phyloP scores from a whole-genome alignment of 2,888 invertebrate genomes.

The Marronus borbonicus region DNA sequence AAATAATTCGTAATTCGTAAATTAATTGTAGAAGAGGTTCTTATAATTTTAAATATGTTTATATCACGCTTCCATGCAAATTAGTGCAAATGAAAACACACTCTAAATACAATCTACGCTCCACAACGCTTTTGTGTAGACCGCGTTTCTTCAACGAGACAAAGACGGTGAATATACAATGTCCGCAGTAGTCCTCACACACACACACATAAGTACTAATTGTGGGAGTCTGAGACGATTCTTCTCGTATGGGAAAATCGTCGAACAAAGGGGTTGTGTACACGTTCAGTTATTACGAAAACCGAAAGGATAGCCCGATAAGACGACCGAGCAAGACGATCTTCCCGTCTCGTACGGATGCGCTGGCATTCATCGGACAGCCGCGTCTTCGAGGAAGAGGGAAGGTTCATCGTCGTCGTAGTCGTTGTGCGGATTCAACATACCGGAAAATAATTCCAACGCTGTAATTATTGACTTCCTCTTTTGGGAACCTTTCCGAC shows the following conservation, averaged over 20 bases:
- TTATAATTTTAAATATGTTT: no score
- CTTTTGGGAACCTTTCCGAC: slow-evolving; percentile 39
- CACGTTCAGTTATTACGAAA: slow-evolving; percentile 36
- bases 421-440: slow-evolving; percentile 41
- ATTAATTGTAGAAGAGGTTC: no score
- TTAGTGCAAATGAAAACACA: background rate
- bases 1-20: no score
- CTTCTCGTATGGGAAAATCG: slow-evolving; percentile 38
- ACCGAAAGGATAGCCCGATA: slow-evolving; percentile 17
- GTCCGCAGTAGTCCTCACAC: background rate
- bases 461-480: slow-evolving; percentile 46
- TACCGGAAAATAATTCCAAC: slow-evolving; percentile 47
- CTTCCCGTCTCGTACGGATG: slow-evolving; percentile 8
- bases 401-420: slow-evolving; percentile 17
- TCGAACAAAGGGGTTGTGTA: slow-evolving; percentile 41
- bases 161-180: background rate
- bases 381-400: slow-evolving; percentile 32
- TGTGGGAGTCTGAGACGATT: slow-evolving; percentile 36
- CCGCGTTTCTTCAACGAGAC: background rate
- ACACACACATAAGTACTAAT: slow-evolving; percentile 11
- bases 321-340: slow-evolving; percentile 5
- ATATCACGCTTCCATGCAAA: no score
- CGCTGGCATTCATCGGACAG: background rate
- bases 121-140: slow-evolving; percentile 1
- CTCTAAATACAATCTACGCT: background rate